Percentiles rank a stretch among this genome's conserved stretches.
phyloP scores from a whole-genome alignment of 2,113 vertebrate genomes.

The Castor canadensis region DNA sequence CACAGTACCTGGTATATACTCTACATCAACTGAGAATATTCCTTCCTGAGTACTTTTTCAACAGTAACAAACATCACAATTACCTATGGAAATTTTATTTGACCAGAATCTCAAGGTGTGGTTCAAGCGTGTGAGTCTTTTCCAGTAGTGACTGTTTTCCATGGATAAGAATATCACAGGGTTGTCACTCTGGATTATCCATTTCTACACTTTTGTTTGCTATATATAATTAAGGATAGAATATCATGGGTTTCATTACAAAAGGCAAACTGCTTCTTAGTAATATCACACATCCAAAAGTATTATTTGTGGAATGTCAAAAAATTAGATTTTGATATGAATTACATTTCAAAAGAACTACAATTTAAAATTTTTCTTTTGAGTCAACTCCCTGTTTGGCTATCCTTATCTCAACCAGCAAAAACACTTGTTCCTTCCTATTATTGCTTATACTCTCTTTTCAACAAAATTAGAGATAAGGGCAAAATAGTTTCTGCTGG shows the following conservation, averaged over 20 bases:
- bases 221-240: not conserved
- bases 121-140: not conserved
- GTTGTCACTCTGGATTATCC: not conserved
- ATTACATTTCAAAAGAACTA: no score
- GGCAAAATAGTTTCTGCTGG: no score
- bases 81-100: not conserved
- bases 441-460: no score
- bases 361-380: no score
- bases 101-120: not conserved
- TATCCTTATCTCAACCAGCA: no score
- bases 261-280: constrained; percentile 17
- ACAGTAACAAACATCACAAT: not conserved
- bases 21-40: not conserved
- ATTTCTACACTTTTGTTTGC: not conserved
- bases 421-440: no score
- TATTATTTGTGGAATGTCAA: not conserved
- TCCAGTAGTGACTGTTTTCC: not conserved
- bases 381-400: no score
- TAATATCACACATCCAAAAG: not conserved
- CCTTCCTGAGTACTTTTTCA: not conserved
- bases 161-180: not conserved
- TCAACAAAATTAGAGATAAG: no score
- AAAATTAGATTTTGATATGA: not conserved
- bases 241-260: not conserved
- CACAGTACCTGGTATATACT: not conserved